These are phyloP conservation scores for Tillus elongatus DNA, from an alignment of 2,888 invertebrate genomes.

Conservation along the genomic window DNA sequence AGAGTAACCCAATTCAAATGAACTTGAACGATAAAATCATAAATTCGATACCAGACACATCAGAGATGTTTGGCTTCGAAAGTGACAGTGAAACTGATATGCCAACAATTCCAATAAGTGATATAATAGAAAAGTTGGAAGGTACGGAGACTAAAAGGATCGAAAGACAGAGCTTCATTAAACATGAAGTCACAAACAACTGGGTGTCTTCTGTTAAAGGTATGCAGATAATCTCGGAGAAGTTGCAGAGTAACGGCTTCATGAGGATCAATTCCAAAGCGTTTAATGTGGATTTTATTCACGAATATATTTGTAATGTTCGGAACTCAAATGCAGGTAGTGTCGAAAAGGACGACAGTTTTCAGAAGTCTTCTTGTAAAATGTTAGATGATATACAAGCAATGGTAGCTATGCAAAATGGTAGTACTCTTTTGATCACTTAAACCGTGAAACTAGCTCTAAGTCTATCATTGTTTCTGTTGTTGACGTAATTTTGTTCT, in stretches of 20 bases:
- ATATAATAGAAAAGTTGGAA: not conserved
- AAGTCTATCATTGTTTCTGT: too few relatives aligned
- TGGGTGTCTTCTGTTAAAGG: conserved; percentile 1
- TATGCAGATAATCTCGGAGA: not conserved
- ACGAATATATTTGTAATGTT: not conserved
- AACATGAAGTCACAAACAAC: conserved; percentile 1
- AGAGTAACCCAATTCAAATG: too few relatives aligned
- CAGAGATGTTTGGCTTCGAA: too few relatives aligned
- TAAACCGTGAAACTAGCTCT: too few relatives aligned
- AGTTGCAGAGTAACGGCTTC: not conserved
- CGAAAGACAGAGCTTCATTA: not conserved
- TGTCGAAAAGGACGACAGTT: not conserved
- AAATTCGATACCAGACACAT: too few relatives aligned
- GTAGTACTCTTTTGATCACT: too few relatives aligned
- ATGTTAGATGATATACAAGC: not conserved
- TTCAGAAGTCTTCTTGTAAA: not conserved
- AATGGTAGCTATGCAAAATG: not conserved
- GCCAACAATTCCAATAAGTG: not conserved
- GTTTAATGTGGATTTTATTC: not conserved
- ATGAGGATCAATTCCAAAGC: not conserved
- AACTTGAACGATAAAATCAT: too few relatives aligned
- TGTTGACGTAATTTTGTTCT: too few relatives aligned
- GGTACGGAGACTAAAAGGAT: not conserved
- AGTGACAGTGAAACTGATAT: not conserved
- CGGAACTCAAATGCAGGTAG: not conserved